Evolutionary conservation across 2,888 invertebrate species (phyloP).

Genomic region (Nasonia oneida): DNA sequence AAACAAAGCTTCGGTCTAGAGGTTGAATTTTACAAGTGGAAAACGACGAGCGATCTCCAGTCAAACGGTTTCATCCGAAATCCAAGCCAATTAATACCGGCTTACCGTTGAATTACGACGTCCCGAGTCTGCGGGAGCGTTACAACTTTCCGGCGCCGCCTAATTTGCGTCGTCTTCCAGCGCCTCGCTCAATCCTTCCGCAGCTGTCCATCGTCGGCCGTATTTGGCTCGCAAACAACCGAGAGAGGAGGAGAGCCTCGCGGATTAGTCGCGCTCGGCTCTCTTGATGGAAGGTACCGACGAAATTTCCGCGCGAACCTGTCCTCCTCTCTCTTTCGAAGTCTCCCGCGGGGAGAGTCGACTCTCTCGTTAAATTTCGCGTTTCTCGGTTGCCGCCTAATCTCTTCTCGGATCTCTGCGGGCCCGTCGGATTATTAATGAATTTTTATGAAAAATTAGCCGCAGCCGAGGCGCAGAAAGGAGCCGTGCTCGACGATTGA

Average conservation of each 20-base stretch:
- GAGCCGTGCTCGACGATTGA: slow-evolving; percentile 35
- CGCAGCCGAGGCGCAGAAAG: slow-evolving; percentile 6
- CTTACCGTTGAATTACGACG: slow-evolving; percentile 9
- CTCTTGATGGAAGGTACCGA: slow-evolving; percentile 33
- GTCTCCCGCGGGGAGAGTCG: not conserved
- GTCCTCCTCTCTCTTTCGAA: slow-evolving; percentile 3
- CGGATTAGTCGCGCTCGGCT: not conserved
- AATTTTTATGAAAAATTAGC: slow-evolving; percentile 58
- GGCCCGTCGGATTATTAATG: slow-evolving; percentile 51
- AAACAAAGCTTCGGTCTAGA: no score
- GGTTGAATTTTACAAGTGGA: no score
- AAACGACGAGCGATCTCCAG: not conserved
- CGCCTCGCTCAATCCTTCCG: not conserved
- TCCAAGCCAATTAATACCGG: slow-evolving; percentile 8
- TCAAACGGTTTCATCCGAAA: not conserved
- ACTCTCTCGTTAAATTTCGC: slow-evolving; percentile 36
- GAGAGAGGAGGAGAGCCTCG: not conserved
- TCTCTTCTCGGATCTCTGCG: slow-evolving; percentile 32
- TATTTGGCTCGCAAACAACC: not conserved
- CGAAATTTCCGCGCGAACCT: slow-evolving; percentile 36
- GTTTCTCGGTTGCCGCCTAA: slow-evolving; percentile 32
- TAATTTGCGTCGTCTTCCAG: not conserved
- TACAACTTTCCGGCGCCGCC: not conserved
- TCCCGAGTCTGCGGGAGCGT: not conserved
- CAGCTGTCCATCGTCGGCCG: not conserved